These are phyloP conservation scores for Gortyna flavago DNA, from an alignment of 2,888 invertebrate genomes.

Conservation along the genomic window DNA sequence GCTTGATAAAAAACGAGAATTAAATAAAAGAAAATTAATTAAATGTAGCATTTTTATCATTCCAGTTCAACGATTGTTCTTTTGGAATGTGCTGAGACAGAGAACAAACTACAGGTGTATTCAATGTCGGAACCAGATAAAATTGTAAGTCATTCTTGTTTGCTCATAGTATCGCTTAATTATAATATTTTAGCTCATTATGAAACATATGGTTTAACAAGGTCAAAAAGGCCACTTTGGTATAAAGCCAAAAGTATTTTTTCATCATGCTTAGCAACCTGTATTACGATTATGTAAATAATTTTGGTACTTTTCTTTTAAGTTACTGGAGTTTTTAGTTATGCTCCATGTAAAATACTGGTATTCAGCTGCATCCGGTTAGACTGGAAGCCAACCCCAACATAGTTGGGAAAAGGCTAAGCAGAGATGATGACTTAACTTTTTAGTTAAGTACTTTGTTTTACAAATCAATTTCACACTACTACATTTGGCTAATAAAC, in stretches of 20 bases:
- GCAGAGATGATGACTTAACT: too few species aligned
- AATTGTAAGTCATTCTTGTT: conserved; percentile 75
- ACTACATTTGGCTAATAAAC: background rate
- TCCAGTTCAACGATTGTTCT: conserved; percentile 78
- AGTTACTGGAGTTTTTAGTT: too few species aligned
- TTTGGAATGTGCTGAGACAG: conserved; percentile 79
- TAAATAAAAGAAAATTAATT: background rate
- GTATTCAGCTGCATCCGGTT: too few species aligned
- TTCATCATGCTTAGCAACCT: background rate
- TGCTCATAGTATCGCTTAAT: conserved; percentile 23
- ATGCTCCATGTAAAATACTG: too few species aligned
- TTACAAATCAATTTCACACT: background rate
- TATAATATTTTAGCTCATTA: conserved; percentile 33
- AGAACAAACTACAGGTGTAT: conserved; percentile 71
- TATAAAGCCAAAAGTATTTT: background rate
- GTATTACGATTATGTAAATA: background rate
- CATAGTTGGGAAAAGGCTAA: too few species aligned
- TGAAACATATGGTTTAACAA: conserved; percentile 44
- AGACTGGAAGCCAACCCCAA: too few species aligned
- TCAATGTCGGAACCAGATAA: conserved; percentile 77
- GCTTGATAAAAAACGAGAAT: background rate
- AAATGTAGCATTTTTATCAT: conserved; percentile 46
- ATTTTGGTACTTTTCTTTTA: background rate
- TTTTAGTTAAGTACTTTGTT: background rate
- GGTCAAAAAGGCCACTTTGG: conserved; percentile 22